These are phyloP conservation scores for Phaedon cochleariae DNA, from an alignment of 2,888 invertebrate genomes.

Conservation along the genomic window DNA sequence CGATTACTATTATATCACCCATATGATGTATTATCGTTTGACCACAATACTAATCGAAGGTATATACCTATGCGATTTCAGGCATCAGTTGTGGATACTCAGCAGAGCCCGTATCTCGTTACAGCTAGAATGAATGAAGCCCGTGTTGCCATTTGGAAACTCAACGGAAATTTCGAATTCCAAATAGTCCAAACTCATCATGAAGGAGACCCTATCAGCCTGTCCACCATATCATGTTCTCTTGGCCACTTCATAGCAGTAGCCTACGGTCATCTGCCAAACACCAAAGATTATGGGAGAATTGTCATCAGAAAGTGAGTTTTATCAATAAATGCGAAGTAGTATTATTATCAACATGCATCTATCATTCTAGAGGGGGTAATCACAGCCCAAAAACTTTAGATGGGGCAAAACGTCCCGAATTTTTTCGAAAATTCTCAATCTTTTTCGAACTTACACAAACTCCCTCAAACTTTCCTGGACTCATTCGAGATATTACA, in stretches of 20 bases:
- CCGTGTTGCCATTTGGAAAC: conserved; percentile 51
- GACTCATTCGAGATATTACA: no score
- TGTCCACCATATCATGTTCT: conserved; percentile 48
- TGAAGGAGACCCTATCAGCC: conserved; percentile 49
- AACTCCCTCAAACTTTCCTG: no score
- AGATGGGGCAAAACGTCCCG: no score
- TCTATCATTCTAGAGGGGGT: no score
- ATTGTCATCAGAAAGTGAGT: conserved; percentile 53
- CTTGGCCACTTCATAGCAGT: conserved; percentile 53
- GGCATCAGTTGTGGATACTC: conserved; percentile 44
- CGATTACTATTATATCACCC: no score
- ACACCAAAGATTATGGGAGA: conserved; percentile 52
- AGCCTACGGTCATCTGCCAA: conserved; percentile 51
- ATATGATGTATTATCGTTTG: no score
- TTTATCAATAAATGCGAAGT: background rate
- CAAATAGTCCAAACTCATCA: conserved; percentile 49
- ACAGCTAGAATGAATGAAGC: conserved; percentile 44
- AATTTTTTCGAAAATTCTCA: no score
- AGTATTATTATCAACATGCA: no score
- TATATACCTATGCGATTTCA: no score
- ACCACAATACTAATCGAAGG: no score
- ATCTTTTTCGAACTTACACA: no score
- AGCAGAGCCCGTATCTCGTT: conserved; percentile 41
- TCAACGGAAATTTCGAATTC: conserved; percentile 45
- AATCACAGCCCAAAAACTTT: no score